Conservation (phyloP, 2,888 invertebrate species). For the Dysmachus trigonus region DNA sequence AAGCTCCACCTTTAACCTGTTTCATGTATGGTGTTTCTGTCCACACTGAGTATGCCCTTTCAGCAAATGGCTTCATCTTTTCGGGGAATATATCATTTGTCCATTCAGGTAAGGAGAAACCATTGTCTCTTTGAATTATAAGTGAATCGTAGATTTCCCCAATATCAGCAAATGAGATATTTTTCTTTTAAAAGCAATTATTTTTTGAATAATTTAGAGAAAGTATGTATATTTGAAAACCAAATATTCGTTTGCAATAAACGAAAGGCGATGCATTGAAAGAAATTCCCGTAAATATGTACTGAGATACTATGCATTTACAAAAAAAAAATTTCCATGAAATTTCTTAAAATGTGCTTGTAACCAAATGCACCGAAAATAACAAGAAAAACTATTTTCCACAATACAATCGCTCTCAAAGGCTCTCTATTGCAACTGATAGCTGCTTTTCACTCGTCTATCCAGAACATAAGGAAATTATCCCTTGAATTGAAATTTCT, state of each 20-base stretch:
- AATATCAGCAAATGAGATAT: not conserved
- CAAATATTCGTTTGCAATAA: not conserved
- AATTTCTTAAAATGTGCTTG: too few species aligned
- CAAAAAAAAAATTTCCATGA: not conserved
- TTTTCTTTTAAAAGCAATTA: not conserved
- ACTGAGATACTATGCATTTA: too few species aligned
- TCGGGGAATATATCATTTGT: not conserved
- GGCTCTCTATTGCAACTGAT: too few species aligned
- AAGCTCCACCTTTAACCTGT: conserved; percentile 73
- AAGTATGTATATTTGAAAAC: not conserved
- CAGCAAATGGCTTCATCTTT: conserved; percentile 63
- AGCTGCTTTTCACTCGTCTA: too few species aligned
- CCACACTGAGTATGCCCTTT: conserved; percentile 71
- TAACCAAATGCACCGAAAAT: too few species aligned
- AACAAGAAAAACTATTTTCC: too few species aligned
- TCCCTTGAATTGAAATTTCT: too few species aligned
- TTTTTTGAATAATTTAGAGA: not conserved
- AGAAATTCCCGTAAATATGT: too few species aligned
- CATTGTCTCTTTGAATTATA: not conserved
- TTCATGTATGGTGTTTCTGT: conserved; percentile 73
- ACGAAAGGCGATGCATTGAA: not conserved
- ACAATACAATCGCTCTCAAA: too few species aligned
- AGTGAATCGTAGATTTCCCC: not conserved
- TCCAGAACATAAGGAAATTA: too few species aligned
- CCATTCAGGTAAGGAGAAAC: not conserved